Evolutionary conservation across 2,888 invertebrate species (phyloP).

Genomic region (Scelioninae gen. 1): DNA sequence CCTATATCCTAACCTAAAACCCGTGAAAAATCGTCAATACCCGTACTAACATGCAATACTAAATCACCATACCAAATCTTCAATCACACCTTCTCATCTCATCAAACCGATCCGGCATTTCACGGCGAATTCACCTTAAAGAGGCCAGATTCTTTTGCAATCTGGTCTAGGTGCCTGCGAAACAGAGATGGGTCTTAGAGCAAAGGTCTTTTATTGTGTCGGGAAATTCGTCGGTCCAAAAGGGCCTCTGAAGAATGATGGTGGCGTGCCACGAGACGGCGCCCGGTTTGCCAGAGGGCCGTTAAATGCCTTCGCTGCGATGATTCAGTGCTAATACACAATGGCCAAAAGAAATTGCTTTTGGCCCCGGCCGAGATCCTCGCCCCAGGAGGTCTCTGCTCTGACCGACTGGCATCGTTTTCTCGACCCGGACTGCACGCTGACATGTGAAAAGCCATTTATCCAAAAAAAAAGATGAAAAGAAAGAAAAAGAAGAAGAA

Average conservation of each 20-base stretch:
- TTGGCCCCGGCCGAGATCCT: conserved; percentile 76
- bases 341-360: conserved; percentile 79
- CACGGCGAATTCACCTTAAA: conserved; percentile 31
- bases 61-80: conserved; percentile 40
- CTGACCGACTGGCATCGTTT: conserved; percentile 65
- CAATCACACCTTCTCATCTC: conserved; percentile 9
- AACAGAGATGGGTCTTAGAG: conserved; percentile 6
- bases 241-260: conserved; percentile 77
- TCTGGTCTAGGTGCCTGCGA: not conserved
- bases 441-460: conserved; percentile 72
- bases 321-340: conserved; percentile 82
- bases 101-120: conserved; percentile 22
- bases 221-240: conserved; percentile 75
- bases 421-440: conserved; percentile 57
- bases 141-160: not conserved
- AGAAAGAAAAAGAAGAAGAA: conserved; percentile 40
- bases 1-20: conserved; percentile 15
- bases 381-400: conserved; percentile 78
- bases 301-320: conserved; percentile 80
- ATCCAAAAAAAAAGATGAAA: conserved; percentile 53
- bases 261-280: conserved; percentile 68
- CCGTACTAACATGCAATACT: conserved; percentile 16
- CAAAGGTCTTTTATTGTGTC: conserved; percentile 75
- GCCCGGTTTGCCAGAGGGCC: conserved; percentile 65
- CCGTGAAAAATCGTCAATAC: conserved; percentile 44